Evolutionary conservation across 2,888 invertebrate genomes (phyloP), one percentile per base, ranked within the genome.

Genomic region (Timandra comae): DNA sequence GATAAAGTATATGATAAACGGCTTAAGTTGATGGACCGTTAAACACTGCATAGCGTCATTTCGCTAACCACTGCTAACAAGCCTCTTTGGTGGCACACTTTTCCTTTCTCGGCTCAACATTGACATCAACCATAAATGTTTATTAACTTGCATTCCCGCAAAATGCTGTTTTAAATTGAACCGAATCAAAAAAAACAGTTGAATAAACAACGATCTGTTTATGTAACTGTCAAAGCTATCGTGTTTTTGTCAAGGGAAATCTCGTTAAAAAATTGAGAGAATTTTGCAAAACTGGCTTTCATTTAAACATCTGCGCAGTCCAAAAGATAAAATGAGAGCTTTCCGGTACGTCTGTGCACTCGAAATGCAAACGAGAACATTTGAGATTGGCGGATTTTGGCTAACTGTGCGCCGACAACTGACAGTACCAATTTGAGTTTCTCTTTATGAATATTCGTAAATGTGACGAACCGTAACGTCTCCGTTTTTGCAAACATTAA

Each of bases 201-300:
- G 38, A 46, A 52, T 55, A 59, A 63, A 62, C 56, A 58, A 61
- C 59, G 56, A 59, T 63, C 60, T 70, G 63, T 68, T 75, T 71
- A 73, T 72, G 67, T 69, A 77, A 72, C 70, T 67, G 75, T 70
- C 71, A 67, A 59, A 70, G 63, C 56, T 59, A 61, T 76, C 64
- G 51, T 64, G 56, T 62, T 64, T 68, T 71, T 63, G 65, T 67
- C 54, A 55, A 55, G 52, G 57, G 52, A 63, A 62, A 68, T 69
- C 70, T 77, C 63, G 64, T 77, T 77, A 69, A 72, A 64, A n/a
- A 70, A 68, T 69, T 63, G 63, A 67, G 62, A 62, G 65, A 63
- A 73, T 70, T 68, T 58, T 68, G 59, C 72, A 70, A 73, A 77
- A 73, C 68, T 61, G 66, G 62, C 66, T 64, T 69, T 70, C 59